Evolutionary conservation across 2,888 invertebrate species (phyloP), one percentile per base, ranked within the genome.

Genomic region (Mythimna albipuncta): DNA sequence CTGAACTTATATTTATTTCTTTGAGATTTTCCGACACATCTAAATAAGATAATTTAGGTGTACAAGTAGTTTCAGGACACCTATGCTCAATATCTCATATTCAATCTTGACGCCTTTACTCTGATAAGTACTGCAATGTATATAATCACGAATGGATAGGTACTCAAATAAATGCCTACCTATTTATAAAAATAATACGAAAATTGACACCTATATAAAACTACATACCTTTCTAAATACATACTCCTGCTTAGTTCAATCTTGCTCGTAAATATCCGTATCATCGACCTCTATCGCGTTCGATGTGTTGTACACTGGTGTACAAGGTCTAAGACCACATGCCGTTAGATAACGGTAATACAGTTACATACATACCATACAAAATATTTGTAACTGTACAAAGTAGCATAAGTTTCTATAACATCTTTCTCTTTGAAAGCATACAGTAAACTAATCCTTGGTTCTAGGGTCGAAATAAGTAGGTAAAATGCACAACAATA

Each of bases 181-280:
- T 77, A 78, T 72, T 47, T 38, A 66, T n/a, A 75, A 75, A 72
- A 79, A 79, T 52, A 52, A 79, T 62, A 59, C 61, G 65, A 62
- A 73, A 64, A 77, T 61, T n/a, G 44, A 63, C 63, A 78, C 70
- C 79, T 79, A 79, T 55, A 65, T 70, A 44, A 67, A 52, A 77
- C 80, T 81, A 80, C 80, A 81, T 81, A 81, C 82, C 80, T 80
- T 81, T 81, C 80, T 81, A 81, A 69, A 77, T 67, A 81, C 82
- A 64, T 81, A 81, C 62, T 69, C 79, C 72, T 72, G 72, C 78
- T 77, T 77, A 65, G 62, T 79, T 69, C 65, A 58, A 38, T 81
- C 77, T 81, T 79, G 79, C 69, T 59, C 55, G 65, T 57, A 75
- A 70, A 63, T 66, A 72, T 69, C 81, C 81, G 13, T 59, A 81